Percentiles rank a stretch among this genome's conserved stretches.
Evolutionary conservation across 2,113 vertebrate species (phyloP).

Genomic region (Heloderma charlesbogerti): DNA sequence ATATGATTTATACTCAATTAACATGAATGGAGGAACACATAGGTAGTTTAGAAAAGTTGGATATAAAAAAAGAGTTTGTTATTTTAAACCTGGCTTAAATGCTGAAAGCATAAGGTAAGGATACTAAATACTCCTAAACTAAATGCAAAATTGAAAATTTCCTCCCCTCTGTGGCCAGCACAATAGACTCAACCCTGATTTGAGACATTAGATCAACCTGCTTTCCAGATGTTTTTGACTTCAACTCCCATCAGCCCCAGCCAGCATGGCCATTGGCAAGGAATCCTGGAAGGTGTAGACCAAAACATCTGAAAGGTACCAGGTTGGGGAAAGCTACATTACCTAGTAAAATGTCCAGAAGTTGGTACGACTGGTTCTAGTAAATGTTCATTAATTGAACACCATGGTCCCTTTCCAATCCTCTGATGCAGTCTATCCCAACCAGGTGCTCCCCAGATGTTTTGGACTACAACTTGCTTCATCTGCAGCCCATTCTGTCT

Average conservation of each 20-base stretch:
- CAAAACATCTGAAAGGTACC: no score
- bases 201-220: background rate
- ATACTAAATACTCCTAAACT: background rate
- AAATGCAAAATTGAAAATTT: background rate
- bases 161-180: background rate
- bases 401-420: background rate
- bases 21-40: background rate
- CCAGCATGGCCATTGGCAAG: no score
- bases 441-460: no score
- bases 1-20: slow-evolving; percentile 24
- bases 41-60: background rate
- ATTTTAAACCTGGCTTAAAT: background rate
- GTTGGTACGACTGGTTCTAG: background rate
- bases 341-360: background rate
- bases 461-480: no score
- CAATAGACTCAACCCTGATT: background rate
- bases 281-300: no score
- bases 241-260: no score
- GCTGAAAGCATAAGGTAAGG: background rate
- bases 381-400: background rate
- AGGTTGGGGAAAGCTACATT: no score
- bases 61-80: background rate
- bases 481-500: no score
- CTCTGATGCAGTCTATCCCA: background rate
- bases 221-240: no score